Evolutionary conservation across 2,113 vertebrate species (phyloP), one percentile per base, ranked within the genome.

Genomic region (Pteruthius melanotis): DNA sequence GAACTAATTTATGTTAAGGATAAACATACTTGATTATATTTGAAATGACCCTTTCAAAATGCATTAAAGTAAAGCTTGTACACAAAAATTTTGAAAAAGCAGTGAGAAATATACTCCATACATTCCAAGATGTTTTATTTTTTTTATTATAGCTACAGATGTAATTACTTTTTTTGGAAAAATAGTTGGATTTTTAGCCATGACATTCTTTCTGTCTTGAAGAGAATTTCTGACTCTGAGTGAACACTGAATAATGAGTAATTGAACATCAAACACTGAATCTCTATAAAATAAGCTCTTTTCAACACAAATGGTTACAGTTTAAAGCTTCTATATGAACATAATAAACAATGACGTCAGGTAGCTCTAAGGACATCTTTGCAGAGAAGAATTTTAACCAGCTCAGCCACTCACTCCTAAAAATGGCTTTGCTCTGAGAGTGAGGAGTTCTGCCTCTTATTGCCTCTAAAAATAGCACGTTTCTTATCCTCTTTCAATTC

Each of bases 391-490:
- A 66, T 86, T 80, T 87, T 70, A 78, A 85, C 30, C 39, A 45
- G 71, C 44, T 77, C 39, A 87, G 57, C 26, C 75, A 69, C 49
- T 89, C 54, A 87, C 33, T 88, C 59, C 84, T 90, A 93, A 93
- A 93, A 89, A 88, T 44, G 56, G 65, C 35, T 85, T 70, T 91
- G 85, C 65, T 79, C 40, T 80, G 52, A 71, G 50, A 89, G 37
- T 22, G 18, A 87, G 66, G 80, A 92, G 49, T 54, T 95, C 45
- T 76, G 49, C 27, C 42, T 69, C 47, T 85, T 93, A 57, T 13
- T 91, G 75, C 42, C 39, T 90, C 89, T 70, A 95, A 95, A 95
- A 95, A 85, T 88, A 95, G n/a, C 19, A 11, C 63, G 85, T 77
- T 94, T 94, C 60, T 85, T 82, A 65, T 8, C 63, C n/a, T 83